Conservation (phyloP, 2,888 invertebrate genomes). For the Cheilosia vernalis region DNA sequence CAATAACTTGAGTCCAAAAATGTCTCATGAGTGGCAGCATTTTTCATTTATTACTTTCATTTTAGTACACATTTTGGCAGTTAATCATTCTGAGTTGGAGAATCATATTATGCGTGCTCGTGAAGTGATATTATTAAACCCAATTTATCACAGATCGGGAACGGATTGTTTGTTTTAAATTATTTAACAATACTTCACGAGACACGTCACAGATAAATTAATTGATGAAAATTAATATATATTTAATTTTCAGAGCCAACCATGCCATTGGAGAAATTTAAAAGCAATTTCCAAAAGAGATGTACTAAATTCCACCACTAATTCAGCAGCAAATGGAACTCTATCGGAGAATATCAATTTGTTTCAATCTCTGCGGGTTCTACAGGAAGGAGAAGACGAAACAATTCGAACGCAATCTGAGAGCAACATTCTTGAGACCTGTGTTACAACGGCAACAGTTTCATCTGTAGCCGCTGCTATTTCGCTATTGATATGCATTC, state of each 20-base stretch:
- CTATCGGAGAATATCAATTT: constrained; percentile 95
- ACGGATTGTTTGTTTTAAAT: too few relatives aligned
- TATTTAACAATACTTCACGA: too few relatives aligned
- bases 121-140: too few relatives aligned
- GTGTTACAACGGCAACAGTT: constrained; percentile 86
- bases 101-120: too few relatives aligned
- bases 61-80: too few relatives aligned
- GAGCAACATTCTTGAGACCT: constrained; percentile 84
- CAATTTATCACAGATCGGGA: too few relatives aligned
- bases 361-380: constrained; percentile 93
- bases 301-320: constrained; percentile 83
- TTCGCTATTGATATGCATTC: constrained; percentile 88
- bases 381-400: constrained; percentile 90
- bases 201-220: not conserved
- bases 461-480: constrained; percentile 88
- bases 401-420: constrained; percentile 75
- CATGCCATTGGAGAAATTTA: constrained; percentile 96
- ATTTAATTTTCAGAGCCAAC: constrained; percentile 88
- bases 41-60: too few relatives aligned
- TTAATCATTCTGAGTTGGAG: too few relatives aligned
- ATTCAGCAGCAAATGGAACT: constrained; percentile 82
- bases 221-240: not conserved
- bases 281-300: constrained; percentile 92
- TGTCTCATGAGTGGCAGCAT: too few relatives aligned
- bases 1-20: too few relatives aligned